A percentile compares a stretch with the other conserved stretches of the same genome.
These are phyloP conservation scores for Pogonomyrmex californicus DNA, from an alignment of 1,140 invertebrate genomes.

Conservation along the genomic window DNA sequence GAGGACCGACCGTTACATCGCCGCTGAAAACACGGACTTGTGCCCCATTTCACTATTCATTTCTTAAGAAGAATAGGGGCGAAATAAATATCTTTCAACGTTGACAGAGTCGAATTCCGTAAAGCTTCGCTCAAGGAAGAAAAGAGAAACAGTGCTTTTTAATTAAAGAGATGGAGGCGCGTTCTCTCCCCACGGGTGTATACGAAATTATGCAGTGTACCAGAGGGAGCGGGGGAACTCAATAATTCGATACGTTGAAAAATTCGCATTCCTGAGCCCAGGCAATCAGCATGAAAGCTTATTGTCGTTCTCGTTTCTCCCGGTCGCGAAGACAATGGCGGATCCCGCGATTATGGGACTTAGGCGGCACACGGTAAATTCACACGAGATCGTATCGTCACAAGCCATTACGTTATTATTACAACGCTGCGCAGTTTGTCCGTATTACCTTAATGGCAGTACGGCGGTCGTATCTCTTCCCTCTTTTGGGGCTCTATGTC, in stretches of 20 bases:
- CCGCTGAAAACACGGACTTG: not conserved
- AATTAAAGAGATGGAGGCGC: slow-evolving; percentile 11
- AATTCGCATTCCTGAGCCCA: slow-evolving; percentile 12
- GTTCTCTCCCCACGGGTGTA: not conserved
- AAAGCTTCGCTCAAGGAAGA: not conserved
- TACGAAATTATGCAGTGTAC: slow-evolving; percentile 22
- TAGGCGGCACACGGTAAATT: slow-evolving; percentile 45
- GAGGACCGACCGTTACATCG: not conserved
- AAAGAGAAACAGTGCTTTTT: not conserved
- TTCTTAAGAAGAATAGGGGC: not conserved
- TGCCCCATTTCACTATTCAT: slow-evolving; percentile 14
- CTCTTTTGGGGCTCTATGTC: slow-evolving; percentile 11
- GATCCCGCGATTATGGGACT: slow-evolving; percentile 36
- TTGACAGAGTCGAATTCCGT: not conserved
- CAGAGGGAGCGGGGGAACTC: not conserved
- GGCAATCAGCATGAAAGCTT: slow-evolving; percentile 60
- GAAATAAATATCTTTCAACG: slow-evolving; percentile 8
- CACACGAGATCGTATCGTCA: slow-evolving; percentile 56
- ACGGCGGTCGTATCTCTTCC: slow-evolving; percentile 30
- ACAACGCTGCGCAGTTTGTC: slow-evolving; percentile 50
- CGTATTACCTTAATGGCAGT: slow-evolving; percentile 55
- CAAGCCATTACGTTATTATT: slow-evolving; percentile 62
- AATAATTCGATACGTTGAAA: slow-evolving; percentile 53
- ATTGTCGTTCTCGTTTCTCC: slow-evolving; percentile 26
- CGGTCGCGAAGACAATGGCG: slow-evolving; percentile 35